Evolutionary conservation across 1,140 invertebrate genomes (phyloP), one percentile per base, ranked within the genome.

Genomic region (Zaprionus camerounensis): DNA sequence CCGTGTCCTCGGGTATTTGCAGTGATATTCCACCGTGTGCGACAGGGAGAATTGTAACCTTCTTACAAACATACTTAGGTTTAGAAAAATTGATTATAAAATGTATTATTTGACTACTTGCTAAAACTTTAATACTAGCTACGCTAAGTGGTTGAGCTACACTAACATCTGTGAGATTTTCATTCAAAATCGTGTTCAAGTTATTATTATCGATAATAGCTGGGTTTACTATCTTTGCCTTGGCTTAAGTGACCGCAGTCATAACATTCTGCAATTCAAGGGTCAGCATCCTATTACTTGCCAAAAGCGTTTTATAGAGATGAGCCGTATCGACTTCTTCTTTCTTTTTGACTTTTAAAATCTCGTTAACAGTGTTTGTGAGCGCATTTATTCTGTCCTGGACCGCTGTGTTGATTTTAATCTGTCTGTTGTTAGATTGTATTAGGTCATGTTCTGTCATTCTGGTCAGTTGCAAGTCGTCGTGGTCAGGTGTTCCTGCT

Each of bases 271-370:
- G 46, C 17, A 51, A 17, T 51, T 51, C 20, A 17, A 17, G 9
- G 20, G n/a, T 22, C n/a, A 55, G 22, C 20, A 55, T 55, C 22
- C 51, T 22, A 55, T 55, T 55, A 28, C 22, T 55, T 55, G 51
- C 22, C 51, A 55, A 28, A 13, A 55, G 17, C 44, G 44, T 49
- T 20, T 49, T 9, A 49, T 49, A 49, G 2, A 49, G 17, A 49
- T 49, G 44, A 17, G 44, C n/a, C 44, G 44, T 20, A 20, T 49
- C 44, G 17, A 49, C 17, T 20, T 20, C 15, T 41, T 41, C 17
- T 11, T 49, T 49, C 44, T 22, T 20, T 49, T 49, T 12, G 15
- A n/a, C 38, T 41, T 41, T 41, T 41, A 41, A 41, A 41, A 41
- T 41, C 38, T 41, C 38, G 13, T 41, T 41, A 41, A 41, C 15